Evolutionary conservation across 2,888 invertebrate genomes (phyloP), one percentile per base, ranked within the genome.

Genomic region (Galerucella nymphaeae): DNA sequence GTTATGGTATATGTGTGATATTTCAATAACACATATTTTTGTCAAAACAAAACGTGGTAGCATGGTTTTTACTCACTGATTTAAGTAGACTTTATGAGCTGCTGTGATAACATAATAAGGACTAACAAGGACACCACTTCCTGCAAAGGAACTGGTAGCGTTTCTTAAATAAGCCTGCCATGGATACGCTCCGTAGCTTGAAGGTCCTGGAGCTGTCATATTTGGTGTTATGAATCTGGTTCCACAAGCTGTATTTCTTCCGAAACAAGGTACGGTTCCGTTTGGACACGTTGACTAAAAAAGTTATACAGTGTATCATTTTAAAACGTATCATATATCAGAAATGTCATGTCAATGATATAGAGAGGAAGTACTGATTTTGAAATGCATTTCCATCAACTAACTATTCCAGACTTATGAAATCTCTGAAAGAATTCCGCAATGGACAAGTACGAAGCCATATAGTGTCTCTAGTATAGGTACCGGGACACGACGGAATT

Each of bases 51-150:
- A 45, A 45, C 30, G 30, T 2, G 30, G 30, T 30, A 30, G 30
- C 30, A 30, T 30, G 6, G 16, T 38, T 30, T 38, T 42, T 66
- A 78, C 80, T 79, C 75, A 83, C 83, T 72, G 67, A 70, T 79
- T 80, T 13, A 74, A 72, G 16, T 76, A 75, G 11, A 94, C 88
- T 82, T 93, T 91, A 84, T 94, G 94, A 9, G 93, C 93, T 0
- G 92, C 93, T 0, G 94, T 94, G 14, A 94, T 82, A 5, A 94
- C 89, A 83, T 93, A 91, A 30, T 88, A 87, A n/a, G 87, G 87
- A 79, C 91, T 90, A 59, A 94, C 89, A 3, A 95, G 87, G 2
- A 91, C 93, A 11, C 93, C 94, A 48, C 93, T 93, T 30, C 93
- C 94, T 55, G 93, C 86, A 81, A 92, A 94, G 9, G 63, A 14